Base-by-base conservation (phyloP, 2,888 invertebrate species). In the Kryphioiulus occultus region DNA sequence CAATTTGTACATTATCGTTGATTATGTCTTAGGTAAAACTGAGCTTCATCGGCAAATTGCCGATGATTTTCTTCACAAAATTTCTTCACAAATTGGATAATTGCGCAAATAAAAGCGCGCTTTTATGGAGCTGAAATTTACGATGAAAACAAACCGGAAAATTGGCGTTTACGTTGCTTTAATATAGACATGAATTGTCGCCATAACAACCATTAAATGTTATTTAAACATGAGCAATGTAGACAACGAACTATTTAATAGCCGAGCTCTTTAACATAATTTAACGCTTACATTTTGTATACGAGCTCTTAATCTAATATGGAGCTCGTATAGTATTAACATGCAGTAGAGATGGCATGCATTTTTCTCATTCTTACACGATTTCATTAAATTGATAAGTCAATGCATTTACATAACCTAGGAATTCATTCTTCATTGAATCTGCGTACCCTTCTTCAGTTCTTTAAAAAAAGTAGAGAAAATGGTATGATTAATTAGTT, bases 1-100 rank as follows among this genome's bases (percentile, higher is more conserved):
- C 78, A 78, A 78, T 78, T 78, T 78, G 78, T 78, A 78, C 78
- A 78, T 78, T 78, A 78, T 78, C 78, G 78, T 78, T 78, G 78
- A 78, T 78, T 78, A 78, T 78, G 78, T 68, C 47, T 78, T 78
- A 78, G 78, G 78, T 26, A 78, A 30, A 78, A 26, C 78, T 4
- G 68, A 26, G 26, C 68, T 26, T 68, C 26, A 30, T 30, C 30
- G 78, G 78, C 78, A 78, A 78, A 22, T 78, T 78, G 78, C 30
- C 12, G 12, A 44, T 44, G 44, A 4, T 9, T 44, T 44, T 44
- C 44, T 78, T 78, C 30, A 4, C 78, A 22, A 78, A 78, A 78
- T 68, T 68, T 68, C 30, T 26, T 30, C 22, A 15, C 78, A 78
- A 78, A 78, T 22, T 78, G 78, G 78, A 78, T 78, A 78, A 78